Evolutionary conservation across 2,113 vertebrate genomes (phyloP).

Genomic region (Solenodon paradoxus): DNA sequence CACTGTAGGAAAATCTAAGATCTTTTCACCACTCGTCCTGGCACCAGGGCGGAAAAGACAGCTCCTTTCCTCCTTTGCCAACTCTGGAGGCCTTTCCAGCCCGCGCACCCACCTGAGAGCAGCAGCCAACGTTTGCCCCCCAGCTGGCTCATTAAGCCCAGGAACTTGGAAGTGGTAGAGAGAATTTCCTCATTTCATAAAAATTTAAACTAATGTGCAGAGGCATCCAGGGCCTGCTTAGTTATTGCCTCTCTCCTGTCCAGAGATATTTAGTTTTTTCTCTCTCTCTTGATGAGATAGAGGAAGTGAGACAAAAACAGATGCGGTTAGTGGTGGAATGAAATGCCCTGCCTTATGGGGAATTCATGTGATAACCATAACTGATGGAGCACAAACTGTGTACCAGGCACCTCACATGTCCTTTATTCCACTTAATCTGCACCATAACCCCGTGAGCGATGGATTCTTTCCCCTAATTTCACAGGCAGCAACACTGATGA

Average conservation of each 20-base stretch:
- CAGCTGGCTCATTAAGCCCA: constrained; percentile 11
- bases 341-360: background rate
- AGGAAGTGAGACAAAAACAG: background rate
- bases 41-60: background rate
- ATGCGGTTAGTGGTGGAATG: background rate
- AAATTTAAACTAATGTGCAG: constrained; percentile 13
- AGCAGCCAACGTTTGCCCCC: background rate
- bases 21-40: background rate
- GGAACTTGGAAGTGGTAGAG: constrained; percentile 29
- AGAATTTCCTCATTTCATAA: constrained; percentile 59
- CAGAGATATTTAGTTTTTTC: background rate
- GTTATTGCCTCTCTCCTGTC: background rate
- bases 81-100: background rate
- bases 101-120: rapidly evolving
- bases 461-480: background rate
- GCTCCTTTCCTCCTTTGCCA: rapidly evolving
- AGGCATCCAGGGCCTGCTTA: background rate
- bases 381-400: background rate
- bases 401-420: rapidly evolving
- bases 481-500: background rate
- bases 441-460: background rate
- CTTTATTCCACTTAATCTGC: background rate
- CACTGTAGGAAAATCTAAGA: background rate
- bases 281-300: background rate
- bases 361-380: background rate